Conservation (phyloP, 2,797 vertebrate genomes). For the Carduelis carduelis region DNA sequence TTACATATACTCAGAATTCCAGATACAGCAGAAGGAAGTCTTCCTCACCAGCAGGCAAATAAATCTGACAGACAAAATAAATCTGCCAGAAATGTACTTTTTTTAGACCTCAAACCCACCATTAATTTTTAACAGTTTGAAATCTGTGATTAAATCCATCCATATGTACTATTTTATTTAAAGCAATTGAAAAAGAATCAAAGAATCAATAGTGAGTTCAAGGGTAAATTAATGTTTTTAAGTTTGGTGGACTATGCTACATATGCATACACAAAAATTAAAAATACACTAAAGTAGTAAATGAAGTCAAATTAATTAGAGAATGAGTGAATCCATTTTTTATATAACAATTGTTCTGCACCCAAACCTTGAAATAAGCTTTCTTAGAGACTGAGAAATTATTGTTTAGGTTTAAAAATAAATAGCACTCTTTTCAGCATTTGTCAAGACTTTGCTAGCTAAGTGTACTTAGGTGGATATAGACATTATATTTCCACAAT, state of each 20-base stretch:
- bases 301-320: background rate
- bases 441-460: background rate
- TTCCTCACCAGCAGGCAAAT: background rate
- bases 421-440: background rate
- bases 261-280: background rate
- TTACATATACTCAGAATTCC: background rate
- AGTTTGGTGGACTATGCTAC: background rate
- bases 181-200: background rate
- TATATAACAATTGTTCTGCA: background rate
- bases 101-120: background rate
- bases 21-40: background rate
- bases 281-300: background rate
- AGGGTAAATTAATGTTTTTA: background rate
- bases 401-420: background rate
- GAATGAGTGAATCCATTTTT: background rate
- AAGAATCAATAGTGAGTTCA: background rate
- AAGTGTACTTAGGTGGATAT: background rate
- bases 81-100: background rate
- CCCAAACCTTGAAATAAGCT: background rate
- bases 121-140: background rate
- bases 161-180: background rate
- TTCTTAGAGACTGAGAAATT: background rate
- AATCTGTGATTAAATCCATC: background rate
- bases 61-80: background rate
- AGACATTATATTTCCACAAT: background rate